These are phyloP conservation scores for Drosophila vallismaia DNA, from an alignment of 2,888 invertebrate genomes.

Conservation along the genomic window DNA sequence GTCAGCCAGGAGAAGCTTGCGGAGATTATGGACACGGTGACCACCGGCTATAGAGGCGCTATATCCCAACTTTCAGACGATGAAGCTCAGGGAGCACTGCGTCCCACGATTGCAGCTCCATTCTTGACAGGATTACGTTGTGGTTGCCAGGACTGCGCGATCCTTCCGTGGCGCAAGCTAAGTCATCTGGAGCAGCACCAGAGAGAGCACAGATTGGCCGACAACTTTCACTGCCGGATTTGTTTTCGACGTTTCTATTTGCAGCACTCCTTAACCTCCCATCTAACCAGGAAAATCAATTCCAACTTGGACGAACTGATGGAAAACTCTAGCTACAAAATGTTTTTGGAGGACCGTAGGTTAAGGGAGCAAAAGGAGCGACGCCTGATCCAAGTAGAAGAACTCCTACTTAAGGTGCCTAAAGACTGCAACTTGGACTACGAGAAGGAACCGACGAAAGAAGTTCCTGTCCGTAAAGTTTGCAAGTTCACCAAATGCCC, in stretches of 20 bases:
- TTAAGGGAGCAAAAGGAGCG: conserved; percentile 1
- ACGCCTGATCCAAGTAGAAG: not conserved
- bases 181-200: conserved; percentile 40
- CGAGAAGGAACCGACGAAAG: not conserved
- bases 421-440: not conserved
- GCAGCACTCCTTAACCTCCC: conserved; percentile 41
- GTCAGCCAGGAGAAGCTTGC: conserved; percentile 2
- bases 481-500: conserved; percentile 5
- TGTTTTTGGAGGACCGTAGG: not conserved
- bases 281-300: conserved; percentile 19
- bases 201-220: conserved; percentile 19
- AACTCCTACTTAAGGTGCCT: conserved; percentile 2
- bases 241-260: conserved; percentile 47
- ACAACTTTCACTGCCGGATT: conserved; percentile 48
- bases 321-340: conserved; percentile 5
- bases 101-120: conserved; percentile 13
- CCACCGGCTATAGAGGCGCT: conserved; percentile 45
- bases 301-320: conserved; percentile 22
- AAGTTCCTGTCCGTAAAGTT: not conserved
- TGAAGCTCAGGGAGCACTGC: conserved; percentile 24
- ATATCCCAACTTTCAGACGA: not conserved
- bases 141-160: conserved; percentile 24
- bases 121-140: conserved; percentile 33
- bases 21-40: conserved; percentile 44
- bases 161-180: conserved; percentile 41